Base-by-base conservation (phyloP, 2,888 invertebrate genomes). In the Thereva unica region DNA sequence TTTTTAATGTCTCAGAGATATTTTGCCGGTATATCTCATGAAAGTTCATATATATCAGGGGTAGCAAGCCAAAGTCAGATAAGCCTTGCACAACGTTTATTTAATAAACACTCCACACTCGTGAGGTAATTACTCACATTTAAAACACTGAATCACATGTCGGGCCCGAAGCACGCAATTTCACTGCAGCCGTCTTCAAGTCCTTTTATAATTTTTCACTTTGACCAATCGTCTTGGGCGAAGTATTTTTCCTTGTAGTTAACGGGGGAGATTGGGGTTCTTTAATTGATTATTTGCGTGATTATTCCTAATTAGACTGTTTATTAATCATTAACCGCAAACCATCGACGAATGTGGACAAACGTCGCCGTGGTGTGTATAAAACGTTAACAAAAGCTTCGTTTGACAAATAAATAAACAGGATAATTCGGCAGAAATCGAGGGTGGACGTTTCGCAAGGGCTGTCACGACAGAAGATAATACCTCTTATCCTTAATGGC, bases 241-340 rank as follows among this genome's bases (percentile, higher is more conserved):
- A 50, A 52, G 57, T 57, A 50, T 42, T 8, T 63, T 63, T 63
- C 34, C 49, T 50, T 63, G 57, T 52, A 49, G 40, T 4, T 40
- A 34, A 10, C 53, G 38, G 52, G 10, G 37, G 35, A 56, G 66
- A 52, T 35, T 50, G 37, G 52, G 38, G 52, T 38, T 35, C n/a
- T 64, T 59, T 70, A 70, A 70, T 70, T 70, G 70, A 68, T 68
- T 70, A 65, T 70, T 70, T 57, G 70, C 70, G 68, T 70, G 70
- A 65, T 65, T 57, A 57, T 63, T 54, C 53, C 56, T 66, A 70
- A 70, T 70, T 70, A 67, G 65, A 68, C 65, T 67, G 53, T 67
- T 68, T 70, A 68, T 70, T 68, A 69, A 69, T 69, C 66, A 69
- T 69, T 69, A 66, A 66, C 41, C 45, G 55, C 64, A 38, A 12